Evolutionary conservation across 2,888 invertebrate species (phyloP).

Genomic region (Aphrophora alni): DNA sequence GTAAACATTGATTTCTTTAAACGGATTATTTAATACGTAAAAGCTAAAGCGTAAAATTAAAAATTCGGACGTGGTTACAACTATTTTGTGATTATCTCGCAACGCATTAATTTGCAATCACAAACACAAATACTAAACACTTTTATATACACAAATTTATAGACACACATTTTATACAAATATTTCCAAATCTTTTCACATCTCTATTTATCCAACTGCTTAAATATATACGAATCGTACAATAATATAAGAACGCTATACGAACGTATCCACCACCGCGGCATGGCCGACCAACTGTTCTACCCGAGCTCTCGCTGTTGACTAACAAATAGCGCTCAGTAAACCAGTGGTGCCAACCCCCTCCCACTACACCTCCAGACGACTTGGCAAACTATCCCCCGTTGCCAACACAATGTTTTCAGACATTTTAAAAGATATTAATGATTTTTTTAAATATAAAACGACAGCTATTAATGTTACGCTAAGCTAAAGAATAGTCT

Average conservation of each 20-base stretch:
- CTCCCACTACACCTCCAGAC: background rate
- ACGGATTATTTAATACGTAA: too few relatives aligned
- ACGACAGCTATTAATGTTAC: too few relatives aligned
- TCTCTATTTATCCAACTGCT: background rate
- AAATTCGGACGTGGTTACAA: background rate
- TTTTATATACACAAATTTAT: background rate
- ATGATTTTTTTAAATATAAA: too few relatives aligned
- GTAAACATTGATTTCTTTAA: too few relatives aligned
- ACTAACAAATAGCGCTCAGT: background rate
- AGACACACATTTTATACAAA: background rate
- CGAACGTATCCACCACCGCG: background rate
- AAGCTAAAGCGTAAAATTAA: too few relatives aligned
- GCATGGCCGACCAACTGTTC: background rate
- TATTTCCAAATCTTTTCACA: background rate
- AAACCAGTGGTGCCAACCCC: background rate
- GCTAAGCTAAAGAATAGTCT: too few relatives aligned
- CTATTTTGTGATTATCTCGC: background rate
- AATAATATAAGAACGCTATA: background rate
- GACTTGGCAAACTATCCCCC: background rate
- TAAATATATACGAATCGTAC: background rate
- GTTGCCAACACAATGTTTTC: background rate
- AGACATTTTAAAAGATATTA: background rate
- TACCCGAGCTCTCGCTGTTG: background rate
- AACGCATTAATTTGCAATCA: too few relatives aligned
- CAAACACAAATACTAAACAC: too few relatives aligned